Percentiles rank a stretch among this genome's conserved stretches.
phyloP scores from a whole-genome alignment of 2,797 vertebrate species.

The Protosalanx chinensis region DNA sequence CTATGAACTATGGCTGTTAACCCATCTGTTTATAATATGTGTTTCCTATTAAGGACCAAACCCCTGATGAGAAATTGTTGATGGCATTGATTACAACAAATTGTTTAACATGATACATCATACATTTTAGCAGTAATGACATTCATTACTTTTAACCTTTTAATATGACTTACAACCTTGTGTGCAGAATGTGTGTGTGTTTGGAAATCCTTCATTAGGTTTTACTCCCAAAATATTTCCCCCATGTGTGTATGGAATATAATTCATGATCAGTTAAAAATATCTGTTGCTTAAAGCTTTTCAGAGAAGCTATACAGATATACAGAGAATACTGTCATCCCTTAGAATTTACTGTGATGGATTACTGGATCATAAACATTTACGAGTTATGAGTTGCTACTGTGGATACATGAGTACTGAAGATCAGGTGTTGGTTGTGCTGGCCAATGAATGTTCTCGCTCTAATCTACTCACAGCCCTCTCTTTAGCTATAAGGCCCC shows the following conservation, averaged over 20 bases:
- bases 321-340: not conserved
- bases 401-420: not conserved
- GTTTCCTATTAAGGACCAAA: not conserved
- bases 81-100: conserved; percentile 20
- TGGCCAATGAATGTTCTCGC: too few species aligned
- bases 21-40: not conserved
- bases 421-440: not conserved
- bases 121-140: conserved; percentile 16
- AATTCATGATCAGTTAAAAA: not conserved
- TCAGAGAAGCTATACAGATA: not conserved
- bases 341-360: not conserved
- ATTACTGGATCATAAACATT: not conserved
- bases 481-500: conserved; percentile 1
- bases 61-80: conserved; percentile 21
- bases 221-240: not conserved
- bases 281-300: not conserved
- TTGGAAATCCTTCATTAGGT: not conserved
- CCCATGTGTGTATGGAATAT: not conserved
- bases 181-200: not conserved
- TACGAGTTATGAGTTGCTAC: not conserved
- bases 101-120: conserved; percentile 27
- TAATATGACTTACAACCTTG: conserved; percentile 24
- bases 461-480: not conserved
- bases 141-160: conserved; percentile 42
- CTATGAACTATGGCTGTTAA: not conserved